Conservation (phyloP, 2,888 invertebrate species). For the Phyllotreta striolata region DNA sequence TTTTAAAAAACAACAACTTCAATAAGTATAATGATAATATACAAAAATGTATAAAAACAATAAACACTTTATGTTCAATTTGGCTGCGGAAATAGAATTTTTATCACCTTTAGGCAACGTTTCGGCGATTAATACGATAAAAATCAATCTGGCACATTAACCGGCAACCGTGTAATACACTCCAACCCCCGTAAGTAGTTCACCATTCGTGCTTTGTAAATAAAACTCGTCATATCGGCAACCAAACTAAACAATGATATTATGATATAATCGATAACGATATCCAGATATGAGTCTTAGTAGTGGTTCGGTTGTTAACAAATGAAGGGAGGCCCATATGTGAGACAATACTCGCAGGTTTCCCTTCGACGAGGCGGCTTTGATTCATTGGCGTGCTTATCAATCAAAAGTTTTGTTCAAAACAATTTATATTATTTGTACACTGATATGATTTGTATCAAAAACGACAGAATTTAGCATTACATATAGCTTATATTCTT, state of each 20-base stretch:
- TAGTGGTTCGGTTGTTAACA: constrained; percentile 52
- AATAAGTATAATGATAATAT: no score
- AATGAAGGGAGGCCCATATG: constrained; percentile 57
- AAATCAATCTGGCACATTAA: neutral
- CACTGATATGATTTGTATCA: no score
- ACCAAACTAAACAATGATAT: constrained; percentile 52
- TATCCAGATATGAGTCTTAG: constrained; percentile 54
- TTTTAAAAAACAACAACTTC: no score
- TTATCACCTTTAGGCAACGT: no score
- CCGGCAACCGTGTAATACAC: constrained; percentile 10
- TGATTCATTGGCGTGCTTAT: neutral
- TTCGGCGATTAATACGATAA: neutral
- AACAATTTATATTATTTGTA: no score
- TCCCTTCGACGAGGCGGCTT: constrained; percentile 33
- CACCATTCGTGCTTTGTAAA: constrained; percentile 37
- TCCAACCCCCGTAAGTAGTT: constrained; percentile 25
- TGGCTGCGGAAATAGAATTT: neutral
- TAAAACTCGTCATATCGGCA: constrained; percentile 37
- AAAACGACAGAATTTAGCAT: no score
- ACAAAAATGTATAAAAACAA: no score
- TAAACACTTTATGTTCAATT: neutral
- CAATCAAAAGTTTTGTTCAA: neutral
- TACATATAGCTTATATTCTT: no score
- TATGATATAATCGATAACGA: constrained; percentile 52
- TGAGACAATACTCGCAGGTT: constrained; percentile 52